Percentiles rank a stretch among this genome's conserved stretches.
These are phyloP conservation scores for Bos taurus DNA, from an alignment of 2,113 vertebrate species.

Conservation along the genomic window ARS-UCD2.0 NC_037335.1:107606501-107607000, in stretches of 20 bases:
- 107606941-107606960: background rate
- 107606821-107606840: background rate
- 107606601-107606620: slow-evolving; percentile 55
- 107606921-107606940: background rate
- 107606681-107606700: slow-evolving; percentile 10
- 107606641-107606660: slow-evolving; percentile 47
- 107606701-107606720: slow-evolving; percentile 21
- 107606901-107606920: background rate
- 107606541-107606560: slow-evolving; percentile 66
- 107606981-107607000: background rate
- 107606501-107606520: slow-evolving; percentile 74
- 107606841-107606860: background rate
- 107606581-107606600: slow-evolving; percentile 66
- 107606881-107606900: background rate
- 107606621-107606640: slow-evolving; percentile 64
- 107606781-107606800: background rate
- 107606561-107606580: slow-evolving; percentile 73
- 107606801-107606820: background rate
- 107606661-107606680: background rate
- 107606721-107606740: background rate
- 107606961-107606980: background rate
- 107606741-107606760: background rate
- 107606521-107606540: slow-evolving; percentile 71
- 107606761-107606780: background rate
- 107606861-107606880: background rate